These are phyloP conservation scores for Plotosus lineatus DNA, from an alignment of 2,113 vertebrate species.

Conservation along the genomic window DNA sequence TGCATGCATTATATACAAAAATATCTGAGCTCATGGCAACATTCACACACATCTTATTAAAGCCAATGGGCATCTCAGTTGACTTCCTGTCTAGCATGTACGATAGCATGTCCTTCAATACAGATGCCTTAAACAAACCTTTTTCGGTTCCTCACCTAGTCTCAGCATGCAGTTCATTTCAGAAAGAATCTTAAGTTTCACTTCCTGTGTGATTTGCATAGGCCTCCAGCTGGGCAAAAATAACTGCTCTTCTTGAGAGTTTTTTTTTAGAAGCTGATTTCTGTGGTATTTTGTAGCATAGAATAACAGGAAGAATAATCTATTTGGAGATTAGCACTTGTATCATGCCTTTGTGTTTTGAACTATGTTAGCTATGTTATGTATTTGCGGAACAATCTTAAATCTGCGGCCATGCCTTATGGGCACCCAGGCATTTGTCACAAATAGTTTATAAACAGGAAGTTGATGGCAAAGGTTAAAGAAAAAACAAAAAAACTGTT, in stretches of 20 bases:
- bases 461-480: background rate
- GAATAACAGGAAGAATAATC: background rate
- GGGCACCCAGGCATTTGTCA: no score
- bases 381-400: no score
- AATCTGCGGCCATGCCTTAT: no score
- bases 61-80: background rate
- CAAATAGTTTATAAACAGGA: background rate
- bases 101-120: conserved; percentile 10
- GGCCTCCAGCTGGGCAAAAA: background rate
- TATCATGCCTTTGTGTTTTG: background rate
- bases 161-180: conserved; percentile 22
- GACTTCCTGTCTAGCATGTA: conserved; percentile 38
- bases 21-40: background rate
- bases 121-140: conserved; percentile 42
- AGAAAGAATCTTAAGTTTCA: background rate
- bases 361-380: no score
- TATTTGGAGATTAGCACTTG: background rate
- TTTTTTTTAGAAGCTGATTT: background rate
- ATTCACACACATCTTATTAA: background rate
- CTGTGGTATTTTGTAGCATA: background rate
- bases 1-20: no score
- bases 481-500: background rate
- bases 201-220: conserved; percentile 67
- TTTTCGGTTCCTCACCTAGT: conserved; percentile 34
- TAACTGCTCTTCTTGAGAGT: background rate